A percentile compares a stretch with the other conserved stretches of the same genome.
Evolutionary conservation across 2,113 vertebrate genomes (phyloP).

Genomic region (Oryzias javanicus): DNA sequence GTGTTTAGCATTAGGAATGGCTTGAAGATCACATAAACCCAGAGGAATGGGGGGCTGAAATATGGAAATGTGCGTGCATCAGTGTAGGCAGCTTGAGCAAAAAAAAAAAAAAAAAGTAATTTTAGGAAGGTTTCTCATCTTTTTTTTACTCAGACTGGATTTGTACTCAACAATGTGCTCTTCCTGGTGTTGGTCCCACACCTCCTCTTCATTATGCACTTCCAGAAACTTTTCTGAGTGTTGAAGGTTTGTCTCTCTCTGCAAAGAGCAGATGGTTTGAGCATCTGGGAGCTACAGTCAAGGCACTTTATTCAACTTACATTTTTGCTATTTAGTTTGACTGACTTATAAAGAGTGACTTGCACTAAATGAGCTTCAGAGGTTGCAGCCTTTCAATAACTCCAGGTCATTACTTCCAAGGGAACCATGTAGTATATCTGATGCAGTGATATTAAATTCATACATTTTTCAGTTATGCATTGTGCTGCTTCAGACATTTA

Average conservation of each 20-base stretch:
- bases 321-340: slow-evolving; percentile 50
- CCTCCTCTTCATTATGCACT: slow-evolving; percentile 50
- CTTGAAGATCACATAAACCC: background rate
- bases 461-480: background rate
- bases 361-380: slow-evolving; percentile 22
- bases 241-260: slow-evolving; percentile 40
- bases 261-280: slow-evolving; percentile 56
- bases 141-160: slow-evolving; percentile 4
- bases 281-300: slow-evolving; percentile 54
- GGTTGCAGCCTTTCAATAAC: background rate
- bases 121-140: background rate
- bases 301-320: slow-evolving; percentile 55
- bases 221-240: slow-evolving; percentile 40
- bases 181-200: slow-evolving; percentile 24
- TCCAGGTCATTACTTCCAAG: slow-evolving; percentile 9
- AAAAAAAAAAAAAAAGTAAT: slow-evolving; percentile 17
- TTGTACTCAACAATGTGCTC: slow-evolving; percentile 17
- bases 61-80: background rate
- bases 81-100: background rate
- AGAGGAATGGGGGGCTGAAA: background rate
- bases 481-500: no score
- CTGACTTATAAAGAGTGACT: slow-evolving; percentile 38
- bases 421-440: background rate
- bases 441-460: background rate
- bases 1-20: background rate